These are phyloP conservation scores for Cyprinodon tularosa DNA, from an alignment of 2,113 vertebrate genomes.

Conservation along the genomic window DNA sequence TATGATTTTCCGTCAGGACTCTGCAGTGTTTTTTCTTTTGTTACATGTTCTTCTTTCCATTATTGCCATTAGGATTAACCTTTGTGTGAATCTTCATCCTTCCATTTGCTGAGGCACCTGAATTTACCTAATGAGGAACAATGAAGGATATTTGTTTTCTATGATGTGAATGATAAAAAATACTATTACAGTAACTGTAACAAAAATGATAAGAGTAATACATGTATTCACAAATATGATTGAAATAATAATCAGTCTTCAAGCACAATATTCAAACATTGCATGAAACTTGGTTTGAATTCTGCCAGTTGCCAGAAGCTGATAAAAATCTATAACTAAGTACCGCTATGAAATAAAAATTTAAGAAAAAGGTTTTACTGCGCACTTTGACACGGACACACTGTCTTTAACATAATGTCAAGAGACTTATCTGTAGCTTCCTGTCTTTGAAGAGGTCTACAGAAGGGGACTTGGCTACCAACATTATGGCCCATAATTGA, in stretches of 20 bases:
- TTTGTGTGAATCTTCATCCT: not conserved
- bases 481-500: conserved; percentile 71
- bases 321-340: not conserved
- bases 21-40: too few relatives aligned
- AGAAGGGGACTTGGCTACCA: conserved; percentile 34
- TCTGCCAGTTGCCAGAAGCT: not conserved
- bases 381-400: conserved; percentile 8
- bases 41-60: too few relatives aligned
- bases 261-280: not conserved
- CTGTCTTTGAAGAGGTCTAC: conserved; percentile 40
- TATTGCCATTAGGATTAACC: too few relatives aligned
- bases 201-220: too few relatives aligned
- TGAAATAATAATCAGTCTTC: not conserved
- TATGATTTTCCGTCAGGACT: too few relatives aligned
- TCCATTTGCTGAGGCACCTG: not conserved
- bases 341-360: conserved; percentile 1
- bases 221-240: not conserved
- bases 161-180: too few relatives aligned
- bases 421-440: conserved; percentile 24
- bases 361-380: conserved; percentile 5
- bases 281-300: not conserved
- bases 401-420: conserved; percentile 8
- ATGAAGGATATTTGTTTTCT: not conserved
- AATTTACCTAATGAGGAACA: not conserved
- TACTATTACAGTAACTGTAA: too few relatives aligned